A percentile compares a stretch with the other conserved stretches of the same genome.
Conservation (phyloP, 1,140 invertebrate species). For the Cheumatopsyche charites region DNA sequence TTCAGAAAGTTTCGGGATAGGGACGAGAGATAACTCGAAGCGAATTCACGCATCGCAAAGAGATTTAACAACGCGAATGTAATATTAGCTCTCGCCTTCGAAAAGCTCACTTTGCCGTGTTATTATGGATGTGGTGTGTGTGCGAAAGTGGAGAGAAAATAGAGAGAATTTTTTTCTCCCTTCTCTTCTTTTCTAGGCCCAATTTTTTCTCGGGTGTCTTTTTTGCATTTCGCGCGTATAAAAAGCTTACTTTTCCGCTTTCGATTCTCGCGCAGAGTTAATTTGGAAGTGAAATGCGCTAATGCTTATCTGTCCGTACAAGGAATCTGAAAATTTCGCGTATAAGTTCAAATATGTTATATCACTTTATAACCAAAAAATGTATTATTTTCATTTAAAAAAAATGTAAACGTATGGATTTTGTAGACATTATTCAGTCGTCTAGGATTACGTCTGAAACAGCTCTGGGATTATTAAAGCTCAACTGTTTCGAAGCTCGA, state of each 20-base stretch:
- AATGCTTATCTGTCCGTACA: no score
- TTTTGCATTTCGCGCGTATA: no score
- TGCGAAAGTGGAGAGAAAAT: not conserved
- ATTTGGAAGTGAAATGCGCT: no score
- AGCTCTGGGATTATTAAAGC: not conserved
- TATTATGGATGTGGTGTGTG: not conserved
- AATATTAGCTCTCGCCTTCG: not conserved
- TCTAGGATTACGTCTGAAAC: not conserved
- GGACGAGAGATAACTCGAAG: not conserved
- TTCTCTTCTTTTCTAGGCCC: not conserved
- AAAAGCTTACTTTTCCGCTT: not conserved
- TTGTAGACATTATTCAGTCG: not conserved
- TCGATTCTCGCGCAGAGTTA: not conserved
- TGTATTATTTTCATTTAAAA: no score
- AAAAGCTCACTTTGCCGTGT: not conserved
- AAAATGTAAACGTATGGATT: no score
- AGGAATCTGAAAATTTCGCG: no score
- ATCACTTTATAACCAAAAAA: no score
- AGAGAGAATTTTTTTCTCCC: not conserved
- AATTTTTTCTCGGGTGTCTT: not conserved
- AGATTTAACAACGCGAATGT: constrained; percentile 19
- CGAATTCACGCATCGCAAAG: constrained; percentile 13
- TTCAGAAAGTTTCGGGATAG: not conserved
- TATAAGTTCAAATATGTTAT: no score
- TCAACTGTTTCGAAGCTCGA: not conserved